Conservation (phyloP, 2,888 invertebrate species). For the Leuctra nigra region DNA sequence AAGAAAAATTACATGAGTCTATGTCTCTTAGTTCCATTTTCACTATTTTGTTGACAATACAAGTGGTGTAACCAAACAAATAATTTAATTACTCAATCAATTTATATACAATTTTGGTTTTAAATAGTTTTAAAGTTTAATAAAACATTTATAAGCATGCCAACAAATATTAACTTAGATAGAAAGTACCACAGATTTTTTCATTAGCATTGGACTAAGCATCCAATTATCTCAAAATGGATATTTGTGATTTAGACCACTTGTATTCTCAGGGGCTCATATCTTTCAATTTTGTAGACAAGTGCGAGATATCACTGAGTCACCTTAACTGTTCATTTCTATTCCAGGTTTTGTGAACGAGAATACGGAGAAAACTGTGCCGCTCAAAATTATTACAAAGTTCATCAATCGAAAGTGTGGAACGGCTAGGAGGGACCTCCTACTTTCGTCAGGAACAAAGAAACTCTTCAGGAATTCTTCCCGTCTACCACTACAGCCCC, state of each 20-base stretch:
- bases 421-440: too few relatives aligned
- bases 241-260: not conserved
- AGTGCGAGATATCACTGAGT: too few relatives aligned
- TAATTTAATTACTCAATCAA: not conserved
- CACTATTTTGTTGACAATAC: not conserved
- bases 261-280: constrained; percentile 1
- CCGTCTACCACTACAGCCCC: too few relatives aligned
- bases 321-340: too few relatives aligned
- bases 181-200: not conserved
- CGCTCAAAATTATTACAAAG: too few relatives aligned
- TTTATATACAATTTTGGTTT: not conserved
- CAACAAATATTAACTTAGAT: not conserved
- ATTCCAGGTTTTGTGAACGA: too few relatives aligned
- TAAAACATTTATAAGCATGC: not conserved
- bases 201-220: not conserved
- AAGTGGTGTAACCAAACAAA: not conserved
- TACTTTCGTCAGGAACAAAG: too few relatives aligned
- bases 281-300: too few relatives aligned
- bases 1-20: constrained; percentile 1
- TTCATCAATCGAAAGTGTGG: too few relatives aligned
- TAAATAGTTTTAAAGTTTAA: not conserved
- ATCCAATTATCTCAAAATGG: constrained; percentile 3
- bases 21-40: not conserved
- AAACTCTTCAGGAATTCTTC: too few relatives aligned
- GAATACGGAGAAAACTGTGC: too few relatives aligned